Evolutionary conservation across 2,888 invertebrate genomes (phyloP), one percentile per base, ranked within the genome.

Genomic region (Plebejus argus): DNA sequence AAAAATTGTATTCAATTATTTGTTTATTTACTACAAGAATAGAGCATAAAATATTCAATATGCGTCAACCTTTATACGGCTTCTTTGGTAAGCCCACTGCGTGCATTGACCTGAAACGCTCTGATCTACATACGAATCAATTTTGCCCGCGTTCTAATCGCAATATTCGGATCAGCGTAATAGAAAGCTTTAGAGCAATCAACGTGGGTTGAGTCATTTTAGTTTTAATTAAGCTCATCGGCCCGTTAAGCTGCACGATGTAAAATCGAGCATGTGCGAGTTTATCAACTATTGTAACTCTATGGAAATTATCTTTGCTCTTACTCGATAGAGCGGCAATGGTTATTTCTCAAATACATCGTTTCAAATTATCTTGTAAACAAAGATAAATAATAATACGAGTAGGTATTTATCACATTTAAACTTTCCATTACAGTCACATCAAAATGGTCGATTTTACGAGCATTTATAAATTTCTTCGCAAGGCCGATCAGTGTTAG

Each of bases 211-310:
- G 84, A 87, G 87, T 87, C 88, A 88, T 91, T 92, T 91, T 91
- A 91, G 90, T 90, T 93, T 92, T 92, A 91, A 93, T 93, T 90
- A 92, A 91, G 88, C 89, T 86, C 88, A 87, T 84, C 81, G 81
- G 83, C 80, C 86, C 86, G 88, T 91, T 90, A 91, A 89, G 86
- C 87, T 80, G 87, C 85, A 86, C 87, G 89, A 87, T 88, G 89
- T 90, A 90, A 91, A 92, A 89, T 86, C 83, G 86, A 86, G 85
- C 85, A 83, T 87, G 85, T 86, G 85, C 86, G 86, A 84, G 88
- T 86, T 91, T 89, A 91, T 91, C 90, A 89, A 90, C 85, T 81
- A 84, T 83, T 33, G 18, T 66, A 28, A 28, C 66, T 58, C n/a
- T 6, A 66, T 28, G 5, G 12, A 12, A 8, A 61, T 61, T 23